Conservation (phyloP, 1,140 invertebrate species). For the Platyscapa corneri region DNA sequence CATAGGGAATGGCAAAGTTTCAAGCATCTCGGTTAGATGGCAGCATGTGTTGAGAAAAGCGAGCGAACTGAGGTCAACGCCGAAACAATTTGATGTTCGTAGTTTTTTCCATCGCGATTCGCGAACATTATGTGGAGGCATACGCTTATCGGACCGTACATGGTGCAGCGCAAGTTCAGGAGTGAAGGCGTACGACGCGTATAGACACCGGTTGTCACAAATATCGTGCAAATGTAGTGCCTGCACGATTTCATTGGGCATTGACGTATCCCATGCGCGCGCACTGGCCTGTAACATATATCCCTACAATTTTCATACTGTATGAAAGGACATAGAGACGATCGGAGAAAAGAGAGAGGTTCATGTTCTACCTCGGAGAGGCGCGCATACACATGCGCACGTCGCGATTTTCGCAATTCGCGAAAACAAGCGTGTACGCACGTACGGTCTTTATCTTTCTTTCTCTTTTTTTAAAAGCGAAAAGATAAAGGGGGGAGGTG, state of each 20-base stretch:
- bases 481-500: not conserved
- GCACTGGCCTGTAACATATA: no score
- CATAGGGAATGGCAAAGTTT: not conserved
- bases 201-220: not conserved
- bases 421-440: not conserved
- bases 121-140: no score
- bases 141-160: no score
- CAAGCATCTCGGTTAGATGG: not conserved
- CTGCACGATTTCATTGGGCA: not conserved
- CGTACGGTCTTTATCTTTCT: no score
- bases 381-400: not conserved
- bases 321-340: not conserved
- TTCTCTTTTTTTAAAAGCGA: no score
- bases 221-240: not conserved
- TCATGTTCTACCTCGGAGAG: no score
- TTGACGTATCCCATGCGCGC: not conserved
- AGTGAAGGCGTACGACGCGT: not conserved
- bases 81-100: not conserved
- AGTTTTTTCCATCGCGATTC: not conserved
- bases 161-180: not conserved
- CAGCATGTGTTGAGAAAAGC: not conserved
- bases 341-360: no score
- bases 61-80: not conserved
- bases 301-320: not conserved
- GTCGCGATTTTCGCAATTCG: not conserved